phyloP scores from a whole-genome alignment of 2,113 vertebrate species.

The Acinonyx jubatus region DNA sequence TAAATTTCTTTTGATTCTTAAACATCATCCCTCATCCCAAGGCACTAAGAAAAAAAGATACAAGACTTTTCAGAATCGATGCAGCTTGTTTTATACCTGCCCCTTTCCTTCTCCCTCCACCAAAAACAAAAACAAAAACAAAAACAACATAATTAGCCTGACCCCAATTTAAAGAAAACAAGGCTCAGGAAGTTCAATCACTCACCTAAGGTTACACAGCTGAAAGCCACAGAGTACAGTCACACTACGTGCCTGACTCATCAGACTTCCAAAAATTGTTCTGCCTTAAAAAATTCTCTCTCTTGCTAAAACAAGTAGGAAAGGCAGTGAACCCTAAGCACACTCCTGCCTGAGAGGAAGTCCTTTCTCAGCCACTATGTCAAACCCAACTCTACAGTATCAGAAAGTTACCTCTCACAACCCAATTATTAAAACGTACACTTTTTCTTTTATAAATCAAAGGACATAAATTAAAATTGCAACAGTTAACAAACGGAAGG shows the following conservation, averaged over 20 bases:
- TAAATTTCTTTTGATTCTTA: neutral
- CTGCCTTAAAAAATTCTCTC: neutral
- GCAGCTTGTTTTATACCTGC: neutral
- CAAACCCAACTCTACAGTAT: neutral
- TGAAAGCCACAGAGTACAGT: neutral
- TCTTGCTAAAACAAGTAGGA: neutral
- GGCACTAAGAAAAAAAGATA: neutral
- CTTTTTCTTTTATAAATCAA: neutral
- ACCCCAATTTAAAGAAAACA: neutral
- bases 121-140: neutral
- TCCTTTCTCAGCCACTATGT: neutral
- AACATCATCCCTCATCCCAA: neutral
- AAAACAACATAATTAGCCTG: neutral
- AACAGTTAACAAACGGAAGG: neutral
- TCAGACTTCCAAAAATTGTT: neutral
- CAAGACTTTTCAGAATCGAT: neutral
- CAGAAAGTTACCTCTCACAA: neutral
- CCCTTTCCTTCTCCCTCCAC: neutral
- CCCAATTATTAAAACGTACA: neutral
- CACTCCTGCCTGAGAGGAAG: neutral
- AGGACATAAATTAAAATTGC: neutral
- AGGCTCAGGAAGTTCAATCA: neutral
- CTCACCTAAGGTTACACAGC: neutral
- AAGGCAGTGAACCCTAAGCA: neutral
- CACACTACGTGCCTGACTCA: neutral